Percentiles rank a stretch among this genome's conserved stretches.
Evolutionary conservation across 1,140 invertebrate genomes (phyloP).

Genomic region (Achroia grisella): DNA sequence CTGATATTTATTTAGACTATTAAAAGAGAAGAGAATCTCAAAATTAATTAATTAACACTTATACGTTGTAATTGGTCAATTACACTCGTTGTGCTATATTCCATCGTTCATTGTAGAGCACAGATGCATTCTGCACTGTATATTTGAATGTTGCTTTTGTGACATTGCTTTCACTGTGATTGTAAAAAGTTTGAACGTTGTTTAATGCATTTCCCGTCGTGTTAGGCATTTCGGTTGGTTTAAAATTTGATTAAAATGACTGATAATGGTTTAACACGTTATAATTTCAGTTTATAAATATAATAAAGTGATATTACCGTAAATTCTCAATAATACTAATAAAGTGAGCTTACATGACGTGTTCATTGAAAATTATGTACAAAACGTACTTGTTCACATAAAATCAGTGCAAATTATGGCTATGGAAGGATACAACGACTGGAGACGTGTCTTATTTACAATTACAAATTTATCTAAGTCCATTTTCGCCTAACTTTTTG

Average conservation of each 20-base stretch:
- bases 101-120: slow-evolving; percentile 29
- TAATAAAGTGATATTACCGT: too few species aligned
- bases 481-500: slow-evolving; percentile 54
- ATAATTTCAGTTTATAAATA: too few species aligned
- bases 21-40: slow-evolving; percentile 52
- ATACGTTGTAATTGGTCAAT: slow-evolving; percentile 28
- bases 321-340: background rate
- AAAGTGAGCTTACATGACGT: slow-evolving; percentile 28
- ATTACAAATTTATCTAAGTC: slow-evolving; percentile 29
- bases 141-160: slow-evolving; percentile 43
- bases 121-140: slow-evolving; percentile 34
- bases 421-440: slow-evolving; percentile 26
- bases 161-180: slow-evolving; percentile 60
- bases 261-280: too few species aligned
- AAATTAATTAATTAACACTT: slow-evolving; percentile 45
- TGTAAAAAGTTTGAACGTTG: slow-evolving; percentile 34
- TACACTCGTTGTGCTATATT: slow-evolving; percentile 28
- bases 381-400: slow-evolving; percentile 15
- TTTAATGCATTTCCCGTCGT: slow-evolving; percentile 39
- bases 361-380: slow-evolving; percentile 26
- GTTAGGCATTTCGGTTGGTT: slow-evolving; percentile 31
- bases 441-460: slow-evolving; percentile 39
- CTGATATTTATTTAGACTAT: slow-evolving; percentile 58
- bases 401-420: slow-evolving; percentile 11
- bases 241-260: too few species aligned